Evolutionary conservation across 2,888 invertebrate species (phyloP).

Genomic region (Allygus modestus): DNA sequence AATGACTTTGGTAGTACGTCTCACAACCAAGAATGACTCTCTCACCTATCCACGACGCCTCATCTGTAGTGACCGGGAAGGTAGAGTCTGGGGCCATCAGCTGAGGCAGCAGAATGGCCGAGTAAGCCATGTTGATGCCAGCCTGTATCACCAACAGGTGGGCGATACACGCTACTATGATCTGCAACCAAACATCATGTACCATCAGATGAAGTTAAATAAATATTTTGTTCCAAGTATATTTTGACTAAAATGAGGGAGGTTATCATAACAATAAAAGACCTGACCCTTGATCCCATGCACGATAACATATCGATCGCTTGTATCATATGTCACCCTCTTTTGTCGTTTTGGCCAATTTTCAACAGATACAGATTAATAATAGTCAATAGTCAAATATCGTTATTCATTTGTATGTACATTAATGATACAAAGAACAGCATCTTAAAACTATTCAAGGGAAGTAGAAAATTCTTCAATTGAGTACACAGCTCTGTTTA

Average conservation of each 20-base stretch:
- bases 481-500: too few species aligned
- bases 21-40: too few species aligned
- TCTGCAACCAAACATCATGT: slow-evolving; percentile 25
- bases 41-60: slow-evolving; percentile 80
- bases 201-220: too few species aligned
- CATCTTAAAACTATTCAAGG: too few species aligned
- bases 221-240: too few species aligned
- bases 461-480: too few species aligned
- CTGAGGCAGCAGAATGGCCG: slow-evolving; percentile 78
- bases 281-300: background rate
- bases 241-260: background rate
- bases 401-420: too few species aligned
- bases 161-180: slow-evolving; percentile 69
- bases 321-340: background rate
- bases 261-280: background rate
- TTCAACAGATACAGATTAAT: too few species aligned
- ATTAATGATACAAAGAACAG: too few species aligned
- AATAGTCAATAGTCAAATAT: too few species aligned
- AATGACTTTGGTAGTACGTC: too few species aligned
- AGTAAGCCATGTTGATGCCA: slow-evolving; percentile 79
- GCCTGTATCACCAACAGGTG: slow-evolving; percentile 77
- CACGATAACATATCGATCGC: background rate
- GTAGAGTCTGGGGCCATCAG: slow-evolving; percentile 73
- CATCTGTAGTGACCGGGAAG: slow-evolving; percentile 74
- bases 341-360: too few species aligned